Percentiles rank a stretch among this genome's conserved stretches.
These are phyloP conservation scores for Acanthoscelides obtectus DNA, from an alignment of 2,888 invertebrate species.

Conservation along the genomic window DNA sequence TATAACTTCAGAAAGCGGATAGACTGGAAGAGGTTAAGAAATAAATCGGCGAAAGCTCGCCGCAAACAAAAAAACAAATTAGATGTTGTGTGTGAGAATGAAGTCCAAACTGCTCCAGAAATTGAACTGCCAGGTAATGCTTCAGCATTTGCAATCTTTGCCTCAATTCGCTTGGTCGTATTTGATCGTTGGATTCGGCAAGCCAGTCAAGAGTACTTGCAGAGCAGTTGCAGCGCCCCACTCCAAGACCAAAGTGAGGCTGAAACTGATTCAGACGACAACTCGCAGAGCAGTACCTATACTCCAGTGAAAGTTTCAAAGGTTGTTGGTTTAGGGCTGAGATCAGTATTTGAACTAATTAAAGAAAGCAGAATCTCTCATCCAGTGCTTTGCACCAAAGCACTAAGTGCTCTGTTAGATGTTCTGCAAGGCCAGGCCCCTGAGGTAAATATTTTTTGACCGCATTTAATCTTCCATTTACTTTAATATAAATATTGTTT, in stretches of 20 bases:
- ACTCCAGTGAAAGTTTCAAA: slow-evolving; percentile 53
- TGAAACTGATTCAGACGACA: slow-evolving; percentile 55
- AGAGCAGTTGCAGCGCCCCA: slow-evolving; percentile 48
- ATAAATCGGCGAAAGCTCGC: slow-evolving; percentile 40
- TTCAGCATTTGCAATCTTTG: slow-evolving; percentile 84
- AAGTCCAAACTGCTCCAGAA: slow-evolving; percentile 40
- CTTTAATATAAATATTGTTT: no score
- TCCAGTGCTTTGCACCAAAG: slow-evolving; percentile 81
- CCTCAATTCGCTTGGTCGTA: slow-evolving; percentile 76
- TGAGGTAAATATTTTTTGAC: slow-evolving; percentile 47
- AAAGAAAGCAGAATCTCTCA: slow-evolving; percentile 80
- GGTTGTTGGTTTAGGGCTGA: slow-evolving; percentile 74
- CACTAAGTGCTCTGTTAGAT: slow-evolving; percentile 82
- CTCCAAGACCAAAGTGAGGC: slow-evolving; percentile 43
- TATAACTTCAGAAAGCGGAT: slow-evolving; percentile 43
- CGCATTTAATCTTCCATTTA: no score
- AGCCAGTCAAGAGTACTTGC: slow-evolving; percentile 49
- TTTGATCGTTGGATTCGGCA: slow-evolving; percentile 64
- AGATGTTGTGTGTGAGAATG: slow-evolving; percentile 42
- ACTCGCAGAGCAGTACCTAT: slow-evolving; percentile 49
- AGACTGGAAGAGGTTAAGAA: slow-evolving; percentile 46
- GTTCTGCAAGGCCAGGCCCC: slow-evolving; percentile 83
- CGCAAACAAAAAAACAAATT: slow-evolving; percentile 41
- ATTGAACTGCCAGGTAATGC: slow-evolving; percentile 69
- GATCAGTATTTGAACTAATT: slow-evolving; percentile 87